Conservation (phyloP, 2,113 vertebrate genomes). For the Proterorhinus semilunaris region DNA sequence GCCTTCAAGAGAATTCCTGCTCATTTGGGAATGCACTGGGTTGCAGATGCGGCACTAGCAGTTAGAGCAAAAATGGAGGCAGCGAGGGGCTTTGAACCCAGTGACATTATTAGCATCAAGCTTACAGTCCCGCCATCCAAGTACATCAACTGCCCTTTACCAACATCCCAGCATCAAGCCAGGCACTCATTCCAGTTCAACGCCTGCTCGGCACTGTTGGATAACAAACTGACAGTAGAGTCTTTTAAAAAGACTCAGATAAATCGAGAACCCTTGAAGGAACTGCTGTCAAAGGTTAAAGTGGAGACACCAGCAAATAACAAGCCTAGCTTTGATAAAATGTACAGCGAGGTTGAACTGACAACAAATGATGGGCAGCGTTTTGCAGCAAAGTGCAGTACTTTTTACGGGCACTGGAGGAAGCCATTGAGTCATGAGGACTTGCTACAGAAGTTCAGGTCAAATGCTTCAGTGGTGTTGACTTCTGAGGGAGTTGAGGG, state of each 20-base stretch:
- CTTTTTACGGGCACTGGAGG: constrained; percentile 94
- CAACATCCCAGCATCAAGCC: constrained; percentile 85
- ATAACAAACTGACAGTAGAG: constrained; percentile 71
- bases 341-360: constrained; percentile 82
- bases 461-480: constrained; percentile 73
- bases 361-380: constrained; percentile 54
- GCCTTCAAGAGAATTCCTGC: constrained; percentile 90
- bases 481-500: constrained; percentile 72
- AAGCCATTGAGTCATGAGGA: constrained; percentile 84
- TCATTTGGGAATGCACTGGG: constrained; percentile 92
- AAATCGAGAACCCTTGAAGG: constrained; percentile 65
- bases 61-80: constrained; percentile 73
- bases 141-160: constrained; percentile 84
- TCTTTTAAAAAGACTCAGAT: constrained; percentile 76
- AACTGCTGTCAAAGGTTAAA: constrained; percentile 79
- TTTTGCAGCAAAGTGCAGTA: constrained; percentile 67
- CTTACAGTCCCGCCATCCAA: constrained; percentile 83
- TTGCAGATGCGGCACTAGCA: constrained; percentile 81
- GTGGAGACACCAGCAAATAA: constrained; percentile 83
- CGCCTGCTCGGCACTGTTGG: constrained; percentile 82
- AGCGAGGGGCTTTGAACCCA: constrained; percentile 48
- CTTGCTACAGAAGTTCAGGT: constrained; percentile 83
- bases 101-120: constrained; percentile 71
- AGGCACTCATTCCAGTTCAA: constrained; percentile 93
- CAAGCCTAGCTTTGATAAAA: constrained; percentile 84